Percentiles rank a stretch among this genome's conserved stretches.
Conservation (phyloP, 2,888 invertebrate species). For the Xestia ashworthii region DNA sequence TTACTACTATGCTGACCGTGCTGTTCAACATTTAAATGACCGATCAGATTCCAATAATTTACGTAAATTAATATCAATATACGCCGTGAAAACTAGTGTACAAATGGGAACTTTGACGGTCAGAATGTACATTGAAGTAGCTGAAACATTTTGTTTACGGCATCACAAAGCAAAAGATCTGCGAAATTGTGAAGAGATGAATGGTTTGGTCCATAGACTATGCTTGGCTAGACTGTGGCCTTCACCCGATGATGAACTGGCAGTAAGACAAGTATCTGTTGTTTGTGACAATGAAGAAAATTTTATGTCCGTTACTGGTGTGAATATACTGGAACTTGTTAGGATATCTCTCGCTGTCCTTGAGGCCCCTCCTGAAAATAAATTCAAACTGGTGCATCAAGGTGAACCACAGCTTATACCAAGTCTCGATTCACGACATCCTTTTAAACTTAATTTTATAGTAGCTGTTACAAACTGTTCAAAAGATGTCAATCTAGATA, state of each 20-base stretch:
- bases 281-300: slow-evolving; percentile 80
- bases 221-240: slow-evolving; percentile 82
- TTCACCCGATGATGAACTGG: slow-evolving; percentile 79
- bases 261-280: slow-evolving; percentile 73
- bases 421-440: slow-evolving; percentile 74
- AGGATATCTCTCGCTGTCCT: slow-evolving; percentile 74
- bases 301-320: slow-evolving; percentile 77
- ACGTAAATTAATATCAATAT: slow-evolving; percentile 79
- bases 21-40: slow-evolving; percentile 76
- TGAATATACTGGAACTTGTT: slow-evolving; percentile 74
- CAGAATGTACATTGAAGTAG: slow-evolving; percentile 82
- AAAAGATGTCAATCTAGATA: slow-evolving; percentile 70
- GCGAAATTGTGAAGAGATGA: slow-evolving; percentile 80
- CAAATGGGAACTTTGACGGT: slow-evolving; percentile 77
- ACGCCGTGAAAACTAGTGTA: slow-evolving; percentile 72
- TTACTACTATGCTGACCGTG: slow-evolving; percentile 80
- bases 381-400: slow-evolving; percentile 76
- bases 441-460: slow-evolving; percentile 77
- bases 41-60: slow-evolving; percentile 76
- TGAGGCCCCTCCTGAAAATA: slow-evolving; percentile 71
- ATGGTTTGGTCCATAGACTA: slow-evolving; percentile 76
- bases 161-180: slow-evolving; percentile 71
- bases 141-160: slow-evolving; percentile 80
- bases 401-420: slow-evolving; percentile 81
- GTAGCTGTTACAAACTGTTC: slow-evolving; percentile 79